phyloP scores from a whole-genome alignment of 2,113 vertebrate species.

The Psephotus haematonotus region DNA sequence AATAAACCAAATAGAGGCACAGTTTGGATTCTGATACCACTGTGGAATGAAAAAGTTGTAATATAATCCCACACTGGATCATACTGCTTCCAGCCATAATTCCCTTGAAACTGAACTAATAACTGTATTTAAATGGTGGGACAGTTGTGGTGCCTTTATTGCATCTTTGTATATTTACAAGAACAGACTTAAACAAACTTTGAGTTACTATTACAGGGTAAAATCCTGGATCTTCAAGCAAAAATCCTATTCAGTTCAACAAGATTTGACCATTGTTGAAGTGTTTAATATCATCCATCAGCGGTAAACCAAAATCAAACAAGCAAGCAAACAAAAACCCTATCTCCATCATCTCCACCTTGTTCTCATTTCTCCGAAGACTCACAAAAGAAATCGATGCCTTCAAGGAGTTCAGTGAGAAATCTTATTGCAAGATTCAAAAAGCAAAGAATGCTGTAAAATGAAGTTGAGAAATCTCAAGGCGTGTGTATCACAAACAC shows the following conservation, averaged over 20 bases:
- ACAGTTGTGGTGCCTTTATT: not conserved
- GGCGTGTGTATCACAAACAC: not conserved
- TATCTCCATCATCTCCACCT: not conserved
- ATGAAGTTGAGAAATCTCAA: not conserved
- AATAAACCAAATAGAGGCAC: conserved; percentile 45
- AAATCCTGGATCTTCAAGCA: not conserved
- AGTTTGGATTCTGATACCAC: conserved; percentile 29
- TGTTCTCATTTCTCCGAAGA: not conserved
- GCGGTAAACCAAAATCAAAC: not conserved
- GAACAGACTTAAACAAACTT: not conserved
- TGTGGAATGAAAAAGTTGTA: conserved; percentile 24
- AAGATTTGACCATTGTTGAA: not conserved
- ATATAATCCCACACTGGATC: conserved; percentile 9
- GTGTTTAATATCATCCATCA: not conserved
- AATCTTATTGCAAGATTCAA: not conserved
- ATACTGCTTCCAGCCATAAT: conserved; percentile 26
- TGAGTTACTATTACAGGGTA: not conserved
- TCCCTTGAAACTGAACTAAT: conserved; percentile 3
- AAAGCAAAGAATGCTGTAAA: not conserved
- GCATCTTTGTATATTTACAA: not conserved
- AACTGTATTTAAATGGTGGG: not conserved
- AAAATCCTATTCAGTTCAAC: not conserved
- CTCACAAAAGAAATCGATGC: not conserved
- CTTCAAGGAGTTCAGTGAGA: not conserved
- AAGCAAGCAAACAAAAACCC: not conserved